Conservation (phyloP, 2,888 invertebrate genomes). For the Agrotis puta region DNA sequence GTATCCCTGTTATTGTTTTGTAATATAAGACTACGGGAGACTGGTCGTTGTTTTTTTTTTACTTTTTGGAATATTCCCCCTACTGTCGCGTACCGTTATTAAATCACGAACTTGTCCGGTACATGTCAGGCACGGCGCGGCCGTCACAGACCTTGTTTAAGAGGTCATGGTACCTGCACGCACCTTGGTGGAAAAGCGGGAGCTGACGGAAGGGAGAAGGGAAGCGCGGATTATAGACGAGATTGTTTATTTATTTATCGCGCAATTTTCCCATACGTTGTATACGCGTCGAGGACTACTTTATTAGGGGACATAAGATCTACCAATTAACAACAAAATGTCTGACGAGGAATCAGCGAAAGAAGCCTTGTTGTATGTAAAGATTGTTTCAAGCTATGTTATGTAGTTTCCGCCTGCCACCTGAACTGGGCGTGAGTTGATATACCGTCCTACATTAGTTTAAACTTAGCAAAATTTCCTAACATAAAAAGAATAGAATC, state of each 20-base stretch:
- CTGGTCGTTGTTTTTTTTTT: not conserved
- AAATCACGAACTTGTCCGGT: constrained; percentile 19
- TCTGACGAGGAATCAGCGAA: too few relatives aligned
- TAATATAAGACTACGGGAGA: constrained; percentile 9
- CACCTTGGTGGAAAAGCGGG: not conserved
- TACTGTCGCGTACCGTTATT: constrained; percentile 25
- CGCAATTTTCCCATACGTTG: too few relatives aligned
- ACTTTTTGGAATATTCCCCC: constrained; percentile 31
- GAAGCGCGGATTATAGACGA: not conserved
- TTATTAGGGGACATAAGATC: too few relatives aligned
- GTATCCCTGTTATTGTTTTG: constrained; percentile 15
- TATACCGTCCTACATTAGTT: too few relatives aligned
- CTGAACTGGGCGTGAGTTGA: too few relatives aligned
- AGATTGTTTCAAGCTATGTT: too few relatives aligned
- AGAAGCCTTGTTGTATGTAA: too few relatives aligned
- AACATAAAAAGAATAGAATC: too few relatives aligned
- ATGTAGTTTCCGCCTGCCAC: too few relatives aligned
- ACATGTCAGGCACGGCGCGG: constrained; percentile 9
- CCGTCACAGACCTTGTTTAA: not conserved
- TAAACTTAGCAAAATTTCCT: too few relatives aligned
- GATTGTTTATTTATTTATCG: not conserved
- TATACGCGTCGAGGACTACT: too few relatives aligned
- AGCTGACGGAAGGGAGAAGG: not conserved
- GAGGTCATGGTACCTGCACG: not conserved
- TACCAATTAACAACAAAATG: too few relatives aligned